phyloP scores from a whole-genome alignment of 2,113 vertebrate genomes.

The Dicrurus megarhynchus region DNA sequence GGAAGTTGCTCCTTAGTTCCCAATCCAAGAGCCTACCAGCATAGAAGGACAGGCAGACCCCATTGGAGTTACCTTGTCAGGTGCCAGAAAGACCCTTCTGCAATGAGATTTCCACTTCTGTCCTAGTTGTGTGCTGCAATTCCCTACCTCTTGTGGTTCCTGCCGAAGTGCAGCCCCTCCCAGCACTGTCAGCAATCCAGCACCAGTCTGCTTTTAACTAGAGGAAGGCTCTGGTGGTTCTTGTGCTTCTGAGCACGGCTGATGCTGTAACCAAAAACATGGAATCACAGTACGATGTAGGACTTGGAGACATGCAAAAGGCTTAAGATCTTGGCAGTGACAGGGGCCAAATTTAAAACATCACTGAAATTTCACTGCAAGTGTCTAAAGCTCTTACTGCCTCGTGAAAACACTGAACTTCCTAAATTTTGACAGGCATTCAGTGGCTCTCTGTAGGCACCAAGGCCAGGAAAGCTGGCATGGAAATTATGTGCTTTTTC shows the following conservation, averaged over 20 bases:
- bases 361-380: neutral
- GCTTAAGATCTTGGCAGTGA: neutral
- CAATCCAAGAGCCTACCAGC: neutral
- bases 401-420: neutral
- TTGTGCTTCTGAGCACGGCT: neutral
- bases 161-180: neutral
- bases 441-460: neutral
- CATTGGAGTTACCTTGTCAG: rapidly evolving
- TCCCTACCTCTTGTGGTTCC: neutral
- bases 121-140: neutral
- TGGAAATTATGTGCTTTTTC: neutral
- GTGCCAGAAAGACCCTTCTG: neutral
- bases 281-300: neutral
- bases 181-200: neutral
- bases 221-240: neutral
- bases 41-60: neutral
- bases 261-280: neutral
- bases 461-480: neutral
- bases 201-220: neutral
- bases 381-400: neutral
- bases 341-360: neutral
- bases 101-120: neutral
- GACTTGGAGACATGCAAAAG: neutral
- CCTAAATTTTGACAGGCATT: neutral
- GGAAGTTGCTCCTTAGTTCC: neutral